Evolutionary conservation across 2,888 invertebrate species (phyloP).

Genomic region (Ochropleura leucogaster): DNA sequence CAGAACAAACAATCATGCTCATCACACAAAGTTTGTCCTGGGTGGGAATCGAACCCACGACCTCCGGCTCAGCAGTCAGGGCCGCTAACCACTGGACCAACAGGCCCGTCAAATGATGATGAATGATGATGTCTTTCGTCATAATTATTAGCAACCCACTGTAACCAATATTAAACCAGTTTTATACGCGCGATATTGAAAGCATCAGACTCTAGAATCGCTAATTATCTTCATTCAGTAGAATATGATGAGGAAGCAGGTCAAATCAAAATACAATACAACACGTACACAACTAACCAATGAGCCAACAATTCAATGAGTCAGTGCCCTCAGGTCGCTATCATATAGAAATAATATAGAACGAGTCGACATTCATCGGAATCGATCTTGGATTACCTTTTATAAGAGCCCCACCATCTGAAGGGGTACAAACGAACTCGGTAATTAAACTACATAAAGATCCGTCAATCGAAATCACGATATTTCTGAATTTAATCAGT

Average conservation of each 20-base stretch:
- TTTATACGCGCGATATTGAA: neutral
- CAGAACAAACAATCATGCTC: too few relatives aligned
- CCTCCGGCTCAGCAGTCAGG: too few relatives aligned
- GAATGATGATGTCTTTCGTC: too few relatives aligned
- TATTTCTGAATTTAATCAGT: constrained; percentile 33
- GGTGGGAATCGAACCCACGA: too few relatives aligned
- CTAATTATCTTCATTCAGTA: neutral
- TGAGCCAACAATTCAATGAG: neutral
- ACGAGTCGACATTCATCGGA: constrained; percentile 21
- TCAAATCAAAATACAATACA: neutral
- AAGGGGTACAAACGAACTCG: constrained; percentile 14
- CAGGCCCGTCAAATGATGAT: too few relatives aligned
- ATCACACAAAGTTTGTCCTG: too few relatives aligned
- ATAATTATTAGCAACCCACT: neutral
- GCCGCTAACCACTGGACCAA: too few relatives aligned
- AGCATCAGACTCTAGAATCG: neutral
- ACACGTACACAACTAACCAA: neutral
- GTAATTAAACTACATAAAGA: constrained; percentile 10
- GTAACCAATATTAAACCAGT: neutral
- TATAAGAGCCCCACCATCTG: constrained; percentile 24
- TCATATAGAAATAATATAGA: constrained; percentile 35
- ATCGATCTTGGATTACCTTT: constrained; percentile 48
- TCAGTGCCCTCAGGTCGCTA: constrained; percentile 15
- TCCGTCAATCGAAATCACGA: constrained; percentile 7
- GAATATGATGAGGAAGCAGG: neutral